Evolutionary conservation across 1,140 invertebrate genomes (phyloP).

Genomic region (Cyclina sinensis): DNA sequence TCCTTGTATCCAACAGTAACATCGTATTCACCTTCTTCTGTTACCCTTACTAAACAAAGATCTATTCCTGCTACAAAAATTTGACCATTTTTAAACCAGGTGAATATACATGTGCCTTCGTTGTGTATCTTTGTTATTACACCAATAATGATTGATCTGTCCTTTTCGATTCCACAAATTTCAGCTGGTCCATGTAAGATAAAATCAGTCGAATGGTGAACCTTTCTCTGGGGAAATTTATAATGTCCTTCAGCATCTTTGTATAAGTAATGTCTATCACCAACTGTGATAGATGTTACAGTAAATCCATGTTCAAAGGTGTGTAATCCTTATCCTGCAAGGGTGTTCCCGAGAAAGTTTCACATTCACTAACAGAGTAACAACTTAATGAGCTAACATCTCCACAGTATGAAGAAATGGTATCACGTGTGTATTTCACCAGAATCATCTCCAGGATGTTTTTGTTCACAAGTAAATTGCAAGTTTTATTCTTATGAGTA

Average conservation of each 20-base stretch:
- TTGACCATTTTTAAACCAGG: conserved; percentile 16
- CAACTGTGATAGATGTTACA: not conserved
- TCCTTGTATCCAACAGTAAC: conserved; percentile 1
- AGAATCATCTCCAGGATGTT: not conserved
- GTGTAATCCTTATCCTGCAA: not conserved
- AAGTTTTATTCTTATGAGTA: not conserved
- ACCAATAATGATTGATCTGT: conserved; percentile 1
- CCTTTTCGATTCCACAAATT: not conserved
- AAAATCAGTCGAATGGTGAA: not conserved
- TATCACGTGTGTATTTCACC: conserved; percentile 1
- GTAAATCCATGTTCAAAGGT: not conserved
- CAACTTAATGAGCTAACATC: not conserved
- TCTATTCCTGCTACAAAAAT: not conserved
- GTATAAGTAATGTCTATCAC: not conserved
- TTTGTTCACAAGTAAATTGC: conserved; percentile 13
- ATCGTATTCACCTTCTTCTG: not conserved
- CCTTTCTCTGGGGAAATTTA: conserved; percentile 20
- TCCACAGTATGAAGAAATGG: not conserved
- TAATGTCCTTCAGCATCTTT: not conserved
- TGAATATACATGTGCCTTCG: too few relatives aligned
- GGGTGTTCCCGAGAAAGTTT: conserved; percentile 8
- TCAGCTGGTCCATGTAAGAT: conserved; percentile 16
- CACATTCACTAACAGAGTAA: conserved; percentile 12
- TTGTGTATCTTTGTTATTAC: conserved; percentile 9
- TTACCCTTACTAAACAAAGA: conserved; percentile 6